These are phyloP conservation scores for Parambassis ranga DNA, from an alignment of 2,797 vertebrate genomes.

Conservation along the genomic window DNA sequence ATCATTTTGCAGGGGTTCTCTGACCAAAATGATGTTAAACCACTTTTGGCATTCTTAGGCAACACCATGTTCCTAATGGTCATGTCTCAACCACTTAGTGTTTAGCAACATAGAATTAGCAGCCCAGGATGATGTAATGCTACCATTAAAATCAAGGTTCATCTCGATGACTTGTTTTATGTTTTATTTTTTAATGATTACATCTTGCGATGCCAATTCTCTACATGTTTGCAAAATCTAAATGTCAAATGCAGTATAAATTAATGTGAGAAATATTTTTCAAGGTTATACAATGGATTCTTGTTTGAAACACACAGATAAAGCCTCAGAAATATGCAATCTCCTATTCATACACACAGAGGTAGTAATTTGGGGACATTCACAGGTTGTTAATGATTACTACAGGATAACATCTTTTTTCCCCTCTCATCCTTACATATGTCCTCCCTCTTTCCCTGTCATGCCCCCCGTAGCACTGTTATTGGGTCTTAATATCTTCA, in stretches of 20 bases:
- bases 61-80: background rate
- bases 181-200: background rate
- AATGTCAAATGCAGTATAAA: background rate
- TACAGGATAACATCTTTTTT: constrained; percentile 22
- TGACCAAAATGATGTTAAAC: background rate
- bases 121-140: too few relatives aligned
- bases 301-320: background rate
- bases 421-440: constrained; percentile 11
- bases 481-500: constrained; percentile 39
- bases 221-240: background rate
- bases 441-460: background rate
- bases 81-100: background rate
- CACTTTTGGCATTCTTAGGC: background rate
- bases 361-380: constrained; percentile 9
- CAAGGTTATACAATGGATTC: background rate
- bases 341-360: background rate
- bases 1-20: background rate
- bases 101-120: background rate
- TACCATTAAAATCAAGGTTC: background rate
- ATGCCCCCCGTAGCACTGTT: background rate
- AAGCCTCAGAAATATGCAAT: background rate
- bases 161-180: background rate
- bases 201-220: background rate
- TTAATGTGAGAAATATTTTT: background rate
- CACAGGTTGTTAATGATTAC: constrained; percentile 9